Conservation (phyloP, 2,113 vertebrate species). For the Agapornis roseicollis region DNA sequence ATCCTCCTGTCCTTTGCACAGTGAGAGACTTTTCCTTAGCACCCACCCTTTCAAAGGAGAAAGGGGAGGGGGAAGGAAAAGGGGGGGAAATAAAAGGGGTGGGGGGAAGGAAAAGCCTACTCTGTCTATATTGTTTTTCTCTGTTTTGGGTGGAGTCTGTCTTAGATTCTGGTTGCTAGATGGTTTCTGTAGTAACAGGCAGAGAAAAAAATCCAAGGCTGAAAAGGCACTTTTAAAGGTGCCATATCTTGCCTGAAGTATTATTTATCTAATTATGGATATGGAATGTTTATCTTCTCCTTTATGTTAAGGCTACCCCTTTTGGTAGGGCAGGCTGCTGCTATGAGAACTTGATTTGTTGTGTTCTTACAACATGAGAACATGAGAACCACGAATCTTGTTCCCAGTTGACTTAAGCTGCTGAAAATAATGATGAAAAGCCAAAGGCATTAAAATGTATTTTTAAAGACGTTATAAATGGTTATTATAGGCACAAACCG, state of each 20-base stretch:
- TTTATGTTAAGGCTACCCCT: slow-evolving; percentile 17
- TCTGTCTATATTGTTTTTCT: slow-evolving; percentile 70
- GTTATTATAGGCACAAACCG: slow-evolving; percentile 22
- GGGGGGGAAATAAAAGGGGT: fast-evolving
- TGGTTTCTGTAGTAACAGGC: slow-evolving; percentile 73
- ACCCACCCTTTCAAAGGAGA: not conserved
- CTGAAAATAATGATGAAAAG: slow-evolving; percentile 35
- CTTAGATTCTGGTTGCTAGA: slow-evolving; percentile 76
- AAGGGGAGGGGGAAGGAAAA: fast-evolving
- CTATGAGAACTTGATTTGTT: slow-evolving; percentile 8
- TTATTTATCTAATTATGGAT: slow-evolving; percentile 68
- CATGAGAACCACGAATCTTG: slow-evolving; percentile 28
- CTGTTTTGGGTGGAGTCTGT: slow-evolving; percentile 79
- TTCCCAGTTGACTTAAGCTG: slow-evolving; percentile 57
- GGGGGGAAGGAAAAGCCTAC: not conserved
- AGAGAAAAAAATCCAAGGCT: slow-evolving; percentile 71
- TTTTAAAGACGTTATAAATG: slow-evolving; percentile 58
- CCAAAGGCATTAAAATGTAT: slow-evolving; percentile 56
- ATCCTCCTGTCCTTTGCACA: slow-evolving; percentile 53
- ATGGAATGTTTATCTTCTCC: slow-evolving; percentile 44
- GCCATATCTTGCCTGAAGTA: slow-evolving; percentile 70
- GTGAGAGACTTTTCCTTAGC: slow-evolving; percentile 19
- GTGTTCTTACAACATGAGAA: not conserved
- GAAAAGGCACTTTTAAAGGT: slow-evolving; percentile 77
- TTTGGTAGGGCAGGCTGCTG: slow-evolving; percentile 13